Evolutionary conservation across 2,888 invertebrate genomes (phyloP), one percentile per base, ranked within the genome.

Genomic region (Cephonodes hylas): DNA sequence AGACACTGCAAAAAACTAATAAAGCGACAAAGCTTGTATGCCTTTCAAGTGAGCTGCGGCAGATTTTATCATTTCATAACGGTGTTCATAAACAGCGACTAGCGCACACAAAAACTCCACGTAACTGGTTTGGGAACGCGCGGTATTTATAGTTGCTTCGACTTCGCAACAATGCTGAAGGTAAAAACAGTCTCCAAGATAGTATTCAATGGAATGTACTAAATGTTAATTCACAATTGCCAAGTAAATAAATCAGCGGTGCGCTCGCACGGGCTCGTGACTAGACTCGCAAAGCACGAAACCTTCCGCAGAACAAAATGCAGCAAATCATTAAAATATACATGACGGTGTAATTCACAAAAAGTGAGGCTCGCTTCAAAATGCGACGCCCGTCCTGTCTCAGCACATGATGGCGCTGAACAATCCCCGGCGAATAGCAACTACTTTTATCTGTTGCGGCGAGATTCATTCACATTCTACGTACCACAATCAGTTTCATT

Each of bases 271-370:
- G 42, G 22, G 67, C 67, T 69, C 71, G 70, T 74, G 72, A 74
- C 72, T 62, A 68, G 66, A 58, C 15, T 74, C 20, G 44, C 68
- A 68, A 72, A 66, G 64, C 53, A 31, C 31, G 53, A 63, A 62
- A 42, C 23, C 46, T 60, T 38, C 38, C 22, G 8, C 25, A 23
- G n/a, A 23, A 23, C 18, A 42, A 38, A 20, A 20, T 27, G 31
- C 38, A 60, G n/a, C 53, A 27, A 31, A 42, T 42, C 53, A 53
- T 60, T 58, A 48, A 34, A 25, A 42, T 48, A 27, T 8, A 27
- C 64, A 66, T 64, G 78, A 71, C 73, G 71, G 71, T 65, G 64
- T 66, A 70, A 72, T 68, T 70, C 63, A 71, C 68, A 74, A 75
- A 74, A 73, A 68, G 65, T 64, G 59, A 63, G 60, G 63, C 58